Evolutionary conservation across 2,113 vertebrate genomes (phyloP).

Genomic region (Climacteris rufus): DNA sequence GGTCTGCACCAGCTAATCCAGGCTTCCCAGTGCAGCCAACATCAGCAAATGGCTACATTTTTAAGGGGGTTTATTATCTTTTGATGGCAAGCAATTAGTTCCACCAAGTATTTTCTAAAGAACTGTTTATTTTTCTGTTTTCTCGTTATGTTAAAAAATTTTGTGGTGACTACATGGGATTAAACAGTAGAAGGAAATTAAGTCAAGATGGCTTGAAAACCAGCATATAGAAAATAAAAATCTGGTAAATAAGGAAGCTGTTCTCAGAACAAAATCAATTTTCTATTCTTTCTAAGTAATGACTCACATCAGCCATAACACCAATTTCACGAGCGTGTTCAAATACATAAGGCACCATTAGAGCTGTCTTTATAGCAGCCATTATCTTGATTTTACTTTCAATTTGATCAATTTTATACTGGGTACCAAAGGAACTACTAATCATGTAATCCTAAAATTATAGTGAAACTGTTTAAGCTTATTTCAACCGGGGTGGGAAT

Average conservation of each 20-base stretch:
- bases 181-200: background rate
- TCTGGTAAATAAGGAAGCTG: background rate
- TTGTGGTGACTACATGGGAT: background rate
- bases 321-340: background rate
- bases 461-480: background rate
- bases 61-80: background rate
- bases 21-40: too few species aligned
- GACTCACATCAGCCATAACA: background rate
- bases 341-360: background rate
- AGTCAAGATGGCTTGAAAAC: background rate
- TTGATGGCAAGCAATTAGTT: background rate
- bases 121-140: background rate
- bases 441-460: background rate
- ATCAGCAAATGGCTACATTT: accelerated
- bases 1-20: background rate
- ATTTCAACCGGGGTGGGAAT: background rate
- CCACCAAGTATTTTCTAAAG: background rate
- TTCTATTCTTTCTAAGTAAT: background rate
- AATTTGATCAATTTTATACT: background rate
- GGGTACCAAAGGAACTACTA: background rate
- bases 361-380: background rate
- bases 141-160: background rate
- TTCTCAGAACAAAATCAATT: background rate
- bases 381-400: background rate
- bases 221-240: background rate